phyloP scores from a whole-genome alignment of 2,888 invertebrate species.

The Linnaemya vulpina region DNA sequence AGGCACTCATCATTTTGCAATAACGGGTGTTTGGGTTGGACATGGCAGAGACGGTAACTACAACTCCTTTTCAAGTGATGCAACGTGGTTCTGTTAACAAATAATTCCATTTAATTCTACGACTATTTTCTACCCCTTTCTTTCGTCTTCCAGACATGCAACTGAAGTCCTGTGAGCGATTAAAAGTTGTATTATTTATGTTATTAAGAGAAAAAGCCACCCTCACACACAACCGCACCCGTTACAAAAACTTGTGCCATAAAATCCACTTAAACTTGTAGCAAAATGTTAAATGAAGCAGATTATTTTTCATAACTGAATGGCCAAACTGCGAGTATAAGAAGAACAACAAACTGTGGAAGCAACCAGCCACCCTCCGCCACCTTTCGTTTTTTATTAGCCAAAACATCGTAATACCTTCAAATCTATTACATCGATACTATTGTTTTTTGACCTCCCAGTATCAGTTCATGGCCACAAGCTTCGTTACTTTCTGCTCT shows the following conservation, averaged over 20 bases:
- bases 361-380: neutral
- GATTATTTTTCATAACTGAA: conserved; percentile 52
- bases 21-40: no score
- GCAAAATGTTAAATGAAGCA: conserved; percentile 60
- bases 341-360: neutral
- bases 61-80: conserved; percentile 36
- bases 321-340: conserved; percentile 4
- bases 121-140: no score
- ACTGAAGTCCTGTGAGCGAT: neutral
- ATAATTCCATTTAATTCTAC: conserved; percentile 10
- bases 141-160: no score
- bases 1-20: no score
- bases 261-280: conserved; percentile 53
- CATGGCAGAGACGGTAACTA: no score
- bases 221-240: neutral
- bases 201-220: neutral
- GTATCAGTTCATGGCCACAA: conserved; percentile 64
- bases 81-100: conserved; percentile 14
- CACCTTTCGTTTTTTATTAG: neutral
- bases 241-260: conserved; percentile 11
- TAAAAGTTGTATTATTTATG: conserved; percentile 21
- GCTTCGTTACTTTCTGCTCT: neutral
- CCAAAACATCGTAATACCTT: conserved; percentile 38
- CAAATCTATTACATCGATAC: conserved; percentile 54
- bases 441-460: conserved; percentile 63